Evolutionary conservation across 2,797 vertebrate species (phyloP), one percentile per base, ranked within the genome.

Genomic region (Etheostoma nigrum): DNA sequence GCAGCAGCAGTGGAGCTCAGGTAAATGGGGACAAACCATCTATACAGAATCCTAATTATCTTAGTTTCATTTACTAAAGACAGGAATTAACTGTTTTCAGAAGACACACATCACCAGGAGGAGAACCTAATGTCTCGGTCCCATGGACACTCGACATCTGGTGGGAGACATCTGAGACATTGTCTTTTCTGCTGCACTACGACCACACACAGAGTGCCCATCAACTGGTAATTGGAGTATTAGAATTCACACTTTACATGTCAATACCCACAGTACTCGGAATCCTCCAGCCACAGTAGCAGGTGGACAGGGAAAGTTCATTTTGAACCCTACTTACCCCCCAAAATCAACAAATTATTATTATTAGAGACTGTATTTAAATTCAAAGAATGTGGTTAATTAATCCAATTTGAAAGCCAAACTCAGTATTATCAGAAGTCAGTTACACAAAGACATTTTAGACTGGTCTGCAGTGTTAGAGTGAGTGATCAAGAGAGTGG

Each of bases 41-140:
- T 21, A 16, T 36, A 48, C 4, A 45, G 2, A 47, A n/a, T 45
- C 10, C 19, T 23, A 58, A 49, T 27, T 8, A 12, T 57, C 5
- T 33, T 2, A 27, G n/a, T 55, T 42, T 53, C 40, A 52, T 67
- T 58, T 2, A 52, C 51, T 49, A 33, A 77, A 66, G 30, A n/a
- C 21, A 16, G 7, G 52, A 6, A 51, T 76, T 0, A 21, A 18
- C 14, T 54, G 14, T 68, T 83, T 54, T 15, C 62, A 78, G 76
- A 30, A 3, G 19, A 23, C 0, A 42, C 12, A 2, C 13, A 23
- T 44, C 19, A 33, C 10, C 25, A 19, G 25, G 6, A 16, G 11
- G 11, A 59, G 8, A 8, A 59, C 18, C 18, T 6, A 2, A 1
- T 48, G 6, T 30, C 53, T 1, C 4, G 0, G 3, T 12, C 1